phyloP scores from a whole-genome alignment of 2,797 vertebrate species.

The Balearica regulorum region DNA sequence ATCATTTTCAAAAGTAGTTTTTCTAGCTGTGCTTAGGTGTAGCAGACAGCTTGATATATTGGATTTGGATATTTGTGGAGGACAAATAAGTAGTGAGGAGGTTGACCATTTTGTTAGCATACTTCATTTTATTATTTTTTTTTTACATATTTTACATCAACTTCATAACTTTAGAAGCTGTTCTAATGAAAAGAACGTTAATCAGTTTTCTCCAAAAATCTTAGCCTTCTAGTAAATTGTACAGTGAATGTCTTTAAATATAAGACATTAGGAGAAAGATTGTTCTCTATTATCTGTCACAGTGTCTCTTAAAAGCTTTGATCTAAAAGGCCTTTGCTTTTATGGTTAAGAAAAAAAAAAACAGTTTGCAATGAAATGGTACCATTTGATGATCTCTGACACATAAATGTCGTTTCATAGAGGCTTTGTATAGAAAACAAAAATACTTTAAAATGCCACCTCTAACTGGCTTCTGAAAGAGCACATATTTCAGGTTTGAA shows the following conservation, averaged over 20 bases:
- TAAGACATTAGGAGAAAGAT: background rate
- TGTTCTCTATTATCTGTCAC: background rate
- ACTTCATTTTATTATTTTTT: background rate
- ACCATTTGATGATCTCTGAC: conserved; percentile 39
- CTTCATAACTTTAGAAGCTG: background rate
- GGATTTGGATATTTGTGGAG: background rate
- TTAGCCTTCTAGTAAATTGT: background rate
- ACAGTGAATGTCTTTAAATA: background rate
- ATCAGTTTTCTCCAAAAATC: background rate
- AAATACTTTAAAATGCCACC: conserved; percentile 29
- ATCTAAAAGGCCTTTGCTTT: conserved; percentile 39
- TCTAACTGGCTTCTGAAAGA: conserved; percentile 18
- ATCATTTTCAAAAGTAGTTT: background rate
- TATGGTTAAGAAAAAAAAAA: background rate
- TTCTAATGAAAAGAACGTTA: background rate
- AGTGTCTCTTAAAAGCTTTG: conserved; percentile 25
- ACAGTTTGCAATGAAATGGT: background rate
- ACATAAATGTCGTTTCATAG: background rate
- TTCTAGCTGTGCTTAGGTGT: background rate
- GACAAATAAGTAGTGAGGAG: background rate
- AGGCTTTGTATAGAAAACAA: conserved; percentile 7
- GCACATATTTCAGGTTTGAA: conserved; percentile 33
- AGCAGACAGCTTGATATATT: background rate
- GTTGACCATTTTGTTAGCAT: background rate
- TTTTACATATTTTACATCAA: background rate